Conservation (phyloP, 2,888 invertebrate genomes). For the Anoncus sp. region DNA sequence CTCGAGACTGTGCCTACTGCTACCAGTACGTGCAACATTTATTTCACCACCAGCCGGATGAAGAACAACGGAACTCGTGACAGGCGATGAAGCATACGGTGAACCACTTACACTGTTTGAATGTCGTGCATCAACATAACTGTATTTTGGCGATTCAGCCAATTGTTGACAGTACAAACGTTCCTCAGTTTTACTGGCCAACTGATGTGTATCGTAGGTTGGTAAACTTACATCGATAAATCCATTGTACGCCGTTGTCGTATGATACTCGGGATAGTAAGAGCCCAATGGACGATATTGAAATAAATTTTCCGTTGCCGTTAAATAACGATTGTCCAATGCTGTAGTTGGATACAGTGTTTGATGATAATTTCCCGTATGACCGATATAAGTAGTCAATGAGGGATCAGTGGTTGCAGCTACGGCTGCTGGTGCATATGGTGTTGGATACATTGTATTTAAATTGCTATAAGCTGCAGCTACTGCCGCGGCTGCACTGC, state of each 20-base stretch:
- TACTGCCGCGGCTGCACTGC: conserved; percentile 86
- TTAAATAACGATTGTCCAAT: conserved; percentile 87
- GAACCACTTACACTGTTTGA: conserved; percentile 78
- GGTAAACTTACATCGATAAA: conserved; percentile 91
- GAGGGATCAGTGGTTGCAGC: conserved; percentile 88
- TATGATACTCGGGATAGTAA: conserved; percentile 92
- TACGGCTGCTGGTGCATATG: conserved; percentile 90
- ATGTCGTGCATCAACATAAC: conserved; percentile 79
- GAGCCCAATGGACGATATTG: conserved; percentile 95
- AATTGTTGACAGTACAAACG: conserved; percentile 87
- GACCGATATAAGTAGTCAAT: conserved; percentile 87
- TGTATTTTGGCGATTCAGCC: conserved; percentile 85
- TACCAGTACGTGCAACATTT: conserved; percentile 78
- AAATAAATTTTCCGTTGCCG: conserved; percentile 92
- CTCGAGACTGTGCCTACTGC: conserved; percentile 79
- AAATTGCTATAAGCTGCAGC: conserved; percentile 92
- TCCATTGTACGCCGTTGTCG: conserved; percentile 91
- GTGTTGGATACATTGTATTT: conserved; percentile 91
- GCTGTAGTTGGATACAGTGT: conserved; percentile 85
- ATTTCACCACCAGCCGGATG: conserved; percentile 70
- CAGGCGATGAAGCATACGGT: conserved; percentile 78
- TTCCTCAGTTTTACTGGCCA: conserved; percentile 85
- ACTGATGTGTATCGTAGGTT: conserved; percentile 86
- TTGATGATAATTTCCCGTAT: conserved; percentile 88
- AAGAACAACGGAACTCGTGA: conserved; percentile 68